These are phyloP conservation scores for Xiphophorus birchmanni DNA, from an alignment of 2,797 vertebrate species.

Conservation along the genomic window DNA sequence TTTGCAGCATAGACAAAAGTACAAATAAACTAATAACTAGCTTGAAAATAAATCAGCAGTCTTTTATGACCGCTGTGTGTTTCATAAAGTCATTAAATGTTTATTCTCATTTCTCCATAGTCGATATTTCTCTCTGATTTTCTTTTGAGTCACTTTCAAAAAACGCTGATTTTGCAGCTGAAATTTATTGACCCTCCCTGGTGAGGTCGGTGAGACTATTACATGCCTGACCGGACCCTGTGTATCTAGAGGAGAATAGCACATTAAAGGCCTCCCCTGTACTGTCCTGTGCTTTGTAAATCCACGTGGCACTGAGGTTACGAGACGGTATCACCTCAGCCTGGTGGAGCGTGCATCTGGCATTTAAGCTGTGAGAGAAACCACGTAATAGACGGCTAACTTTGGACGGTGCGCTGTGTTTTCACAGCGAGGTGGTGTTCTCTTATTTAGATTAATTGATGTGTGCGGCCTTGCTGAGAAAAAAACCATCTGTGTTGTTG, in stretches of 20 bases:
- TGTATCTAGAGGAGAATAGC: conserved; percentile 20
- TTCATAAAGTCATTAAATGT: background rate
- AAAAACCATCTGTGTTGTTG: conserved; percentile 69
- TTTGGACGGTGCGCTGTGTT: conserved; percentile 43
- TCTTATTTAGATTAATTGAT: conserved; percentile 60
- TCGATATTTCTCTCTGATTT: conserved; percentile 22
- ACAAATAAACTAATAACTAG: background rate
- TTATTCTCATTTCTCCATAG: conserved; percentile 14
- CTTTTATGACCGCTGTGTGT: background rate
- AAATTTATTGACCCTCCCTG: background rate
- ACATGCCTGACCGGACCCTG: conserved; percentile 52
- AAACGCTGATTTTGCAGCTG: conserved; percentile 50
- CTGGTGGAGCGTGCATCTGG: conserved; percentile 36
- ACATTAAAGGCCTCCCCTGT: conserved; percentile 31
- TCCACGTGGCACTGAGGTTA: conserved; percentile 34
- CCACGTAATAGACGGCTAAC: conserved; percentile 34
- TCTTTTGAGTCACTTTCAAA: conserved; percentile 38
- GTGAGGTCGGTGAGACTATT: conserved; percentile 49
- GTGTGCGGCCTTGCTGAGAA: conserved; percentile 40
- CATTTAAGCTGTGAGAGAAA: conserved; percentile 56
- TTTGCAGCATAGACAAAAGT: background rate
- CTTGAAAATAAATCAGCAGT: background rate
- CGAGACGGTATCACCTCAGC: conserved; percentile 47
- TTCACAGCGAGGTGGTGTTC: conserved; percentile 52
- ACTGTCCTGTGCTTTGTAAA: conserved; percentile 18